A percentile compares a stretch with the other conserved stretches of the same genome.
Evolutionary conservation across 2,797 vertebrate species (phyloP).

Genomic region (Acanthurus tractus): DNA sequence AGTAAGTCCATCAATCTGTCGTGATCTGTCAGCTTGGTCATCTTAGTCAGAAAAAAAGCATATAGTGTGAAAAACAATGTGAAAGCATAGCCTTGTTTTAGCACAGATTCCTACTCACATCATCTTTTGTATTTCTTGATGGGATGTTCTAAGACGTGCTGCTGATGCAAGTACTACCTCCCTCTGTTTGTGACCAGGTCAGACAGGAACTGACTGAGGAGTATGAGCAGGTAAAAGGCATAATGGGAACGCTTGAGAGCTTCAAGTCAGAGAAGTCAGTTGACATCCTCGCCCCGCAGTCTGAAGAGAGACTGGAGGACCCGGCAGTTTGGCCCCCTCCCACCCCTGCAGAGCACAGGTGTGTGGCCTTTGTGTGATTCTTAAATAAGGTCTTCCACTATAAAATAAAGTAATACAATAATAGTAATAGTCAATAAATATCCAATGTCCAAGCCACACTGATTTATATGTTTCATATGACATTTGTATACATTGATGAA

Average conservation of each 20-base stretch:
- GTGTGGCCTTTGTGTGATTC: slow-evolving; percentile 6
- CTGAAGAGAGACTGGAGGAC: slow-evolving; percentile 89
- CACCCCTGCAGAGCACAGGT: slow-evolving; percentile 96
- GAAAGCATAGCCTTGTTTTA: not conserved
- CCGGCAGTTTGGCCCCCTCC: slow-evolving; percentile 95
- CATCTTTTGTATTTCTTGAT: not conserved
- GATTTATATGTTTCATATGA: not conserved
- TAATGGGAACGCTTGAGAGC: slow-evolving; percentile 93
- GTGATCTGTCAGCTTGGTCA: not conserved
- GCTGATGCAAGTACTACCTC: not conserved
- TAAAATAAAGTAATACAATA: not conserved
- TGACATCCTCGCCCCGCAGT: slow-evolving; percentile 87
- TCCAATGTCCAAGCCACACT: not conserved
- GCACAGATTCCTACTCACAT: not conserved
- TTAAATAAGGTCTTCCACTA: not conserved
- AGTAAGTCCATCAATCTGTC: not conserved
- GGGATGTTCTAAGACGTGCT: not conserved
- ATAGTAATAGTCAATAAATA: not conserved
- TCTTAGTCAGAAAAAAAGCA: not conserved
- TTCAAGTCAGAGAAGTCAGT: slow-evolving; percentile 92
- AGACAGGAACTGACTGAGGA: slow-evolving; percentile 93
- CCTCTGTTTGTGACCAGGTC: slow-evolving; percentile 81
- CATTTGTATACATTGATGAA: not conserved
- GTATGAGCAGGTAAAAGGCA: slow-evolving; percentile 95
- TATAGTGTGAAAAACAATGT: not conserved